Conservation (phyloP, 2,113 vertebrate genomes). For the Strix uralensis region DNA sequence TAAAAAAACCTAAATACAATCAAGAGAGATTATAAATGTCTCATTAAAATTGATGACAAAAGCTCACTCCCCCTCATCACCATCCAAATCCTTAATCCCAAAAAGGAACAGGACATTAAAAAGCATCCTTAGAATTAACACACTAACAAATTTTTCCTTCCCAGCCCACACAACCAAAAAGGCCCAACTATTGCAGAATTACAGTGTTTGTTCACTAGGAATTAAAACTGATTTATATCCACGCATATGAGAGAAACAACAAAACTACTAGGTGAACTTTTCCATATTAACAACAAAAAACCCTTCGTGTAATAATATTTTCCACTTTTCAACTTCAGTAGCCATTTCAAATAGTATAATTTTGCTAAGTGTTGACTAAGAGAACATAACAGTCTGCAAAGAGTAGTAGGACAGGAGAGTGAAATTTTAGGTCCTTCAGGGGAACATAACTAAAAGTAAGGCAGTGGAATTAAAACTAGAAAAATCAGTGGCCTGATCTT, state of each 20-base stretch:
- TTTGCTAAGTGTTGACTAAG: background rate
- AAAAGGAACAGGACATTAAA: background rate
- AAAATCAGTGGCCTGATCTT: background rate
- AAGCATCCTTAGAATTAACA: background rate
- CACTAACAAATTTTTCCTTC: background rate
- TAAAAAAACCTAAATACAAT: slow-evolving; percentile 23
- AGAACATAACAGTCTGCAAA: background rate
- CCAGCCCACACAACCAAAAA: background rate
- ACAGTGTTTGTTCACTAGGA: background rate
- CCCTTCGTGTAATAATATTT: background rate
- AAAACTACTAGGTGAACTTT: background rate
- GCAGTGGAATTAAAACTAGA: background rate
- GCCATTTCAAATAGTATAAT: background rate
- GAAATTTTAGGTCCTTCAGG: background rate
- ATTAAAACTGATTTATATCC: background rate
- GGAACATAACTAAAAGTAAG: background rate
- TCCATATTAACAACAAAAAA: background rate
- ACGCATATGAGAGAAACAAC: background rate
- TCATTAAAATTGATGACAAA: slow-evolving; percentile 27
- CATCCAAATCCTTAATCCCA: background rate
- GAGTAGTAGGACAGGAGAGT: background rate
- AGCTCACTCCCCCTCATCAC: background rate
- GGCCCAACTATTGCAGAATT: background rate
- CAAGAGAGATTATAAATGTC: slow-evolving; percentile 17
- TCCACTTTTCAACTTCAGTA: background rate